phyloP scores from a whole-genome alignment of 64 coral and sea anemone species.

The Pocillopora damicornis region DNA sequence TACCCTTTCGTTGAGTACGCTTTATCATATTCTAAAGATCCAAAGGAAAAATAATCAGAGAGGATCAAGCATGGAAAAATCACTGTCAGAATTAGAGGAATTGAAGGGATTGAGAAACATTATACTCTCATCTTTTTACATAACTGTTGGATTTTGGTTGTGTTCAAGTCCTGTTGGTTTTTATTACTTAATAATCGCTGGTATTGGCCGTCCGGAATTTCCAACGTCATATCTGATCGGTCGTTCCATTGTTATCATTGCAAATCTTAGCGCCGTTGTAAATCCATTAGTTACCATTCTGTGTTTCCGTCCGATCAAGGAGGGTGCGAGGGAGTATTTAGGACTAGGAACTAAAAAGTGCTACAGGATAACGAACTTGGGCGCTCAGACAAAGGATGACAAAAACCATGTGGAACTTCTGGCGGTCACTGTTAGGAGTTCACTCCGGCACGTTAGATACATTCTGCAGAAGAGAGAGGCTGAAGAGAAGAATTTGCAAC shows the following conservation, averaged over 20 bases:
- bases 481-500: not conserved
- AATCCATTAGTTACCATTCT: not conserved
- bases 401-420: not conserved
- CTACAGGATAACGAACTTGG: not conserved
- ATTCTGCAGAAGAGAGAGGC: not conserved
- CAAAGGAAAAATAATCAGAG: not conserved
- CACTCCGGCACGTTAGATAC: not conserved
- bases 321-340: not conserved
- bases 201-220: not conserved
- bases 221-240: constrained; percentile 9
- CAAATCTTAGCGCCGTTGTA: not conserved
- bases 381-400: not conserved
- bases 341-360: not conserved
- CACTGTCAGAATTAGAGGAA: not conserved
- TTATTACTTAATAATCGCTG: constrained; percentile 15
- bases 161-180: constrained; percentile 4
- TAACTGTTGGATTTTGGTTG: constrained; percentile 5
- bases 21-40: not conserved
- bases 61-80: not conserved
- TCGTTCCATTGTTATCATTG: not conserved
- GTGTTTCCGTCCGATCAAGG: constrained; percentile 7
- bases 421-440: not conserved
- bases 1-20: not conserved
- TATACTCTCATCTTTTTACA: not conserved
- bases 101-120: not conserved